Percentiles rank a stretch among this genome's conserved stretches.
Conservation (phyloP, 2,888 invertebrate genomes). For the Lottia gigantea region DNA sequence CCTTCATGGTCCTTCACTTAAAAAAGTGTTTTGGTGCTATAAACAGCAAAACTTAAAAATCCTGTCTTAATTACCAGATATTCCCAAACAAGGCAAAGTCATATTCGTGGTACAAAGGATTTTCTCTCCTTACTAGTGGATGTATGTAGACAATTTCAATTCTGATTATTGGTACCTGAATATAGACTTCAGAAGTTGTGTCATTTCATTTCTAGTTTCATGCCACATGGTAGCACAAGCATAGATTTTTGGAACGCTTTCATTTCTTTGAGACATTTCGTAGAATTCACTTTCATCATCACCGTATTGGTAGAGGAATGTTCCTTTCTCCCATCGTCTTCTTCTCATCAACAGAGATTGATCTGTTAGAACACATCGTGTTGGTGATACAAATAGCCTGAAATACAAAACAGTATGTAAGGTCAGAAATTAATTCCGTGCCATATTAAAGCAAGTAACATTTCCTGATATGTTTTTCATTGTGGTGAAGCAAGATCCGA, state of each 20-base stretch:
- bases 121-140: too few species aligned
- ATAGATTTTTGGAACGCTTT: conserved; percentile 57
- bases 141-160: not conserved
- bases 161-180: conserved; percentile 49
- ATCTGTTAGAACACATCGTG: conserved; percentile 93
- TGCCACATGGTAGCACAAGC: conserved; percentile 69
- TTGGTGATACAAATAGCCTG: conserved; percentile 87
- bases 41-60: too few species aligned
- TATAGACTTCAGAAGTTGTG: conserved; percentile 63
- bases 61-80: too few species aligned
- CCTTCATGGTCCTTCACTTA: too few species aligned
- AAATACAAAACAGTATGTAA: conserved; percentile 2
- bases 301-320: conserved; percentile 1
- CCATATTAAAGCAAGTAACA: not conserved
- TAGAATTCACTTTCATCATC: conserved; percentile 5
- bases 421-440: too few species aligned
- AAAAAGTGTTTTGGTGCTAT: too few species aligned
- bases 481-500: too few species aligned
- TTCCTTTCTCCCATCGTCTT: conserved; percentile 70
- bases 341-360: conserved; percentile 94
- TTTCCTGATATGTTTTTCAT: too few species aligned
- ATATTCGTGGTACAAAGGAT: too few species aligned
- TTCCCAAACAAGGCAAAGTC: not conserved
- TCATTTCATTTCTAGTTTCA: conserved; percentile 65
- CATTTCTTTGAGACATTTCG: not conserved